Conservation (phyloP, 2,113 vertebrate genomes). For the Phylloscopus trochiloides region DNA sequence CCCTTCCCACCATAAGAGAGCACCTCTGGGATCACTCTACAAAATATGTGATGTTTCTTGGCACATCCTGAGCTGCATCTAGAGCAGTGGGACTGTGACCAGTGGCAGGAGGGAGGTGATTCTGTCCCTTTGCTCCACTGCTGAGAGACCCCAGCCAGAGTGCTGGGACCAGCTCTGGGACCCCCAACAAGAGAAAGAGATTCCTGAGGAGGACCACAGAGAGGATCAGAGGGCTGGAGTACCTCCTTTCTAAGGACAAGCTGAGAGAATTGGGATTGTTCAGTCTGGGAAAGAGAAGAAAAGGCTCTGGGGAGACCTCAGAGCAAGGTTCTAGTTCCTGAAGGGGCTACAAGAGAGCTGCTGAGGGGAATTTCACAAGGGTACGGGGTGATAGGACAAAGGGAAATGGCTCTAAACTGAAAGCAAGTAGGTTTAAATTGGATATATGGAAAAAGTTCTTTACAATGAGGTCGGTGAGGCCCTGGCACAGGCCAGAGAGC, state of each 20-base stretch:
- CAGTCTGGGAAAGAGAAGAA: not conserved
- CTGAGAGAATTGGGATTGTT: not conserved
- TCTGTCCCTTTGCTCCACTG: not conserved
- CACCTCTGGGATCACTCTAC: not conserved
- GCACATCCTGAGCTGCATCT: not conserved
- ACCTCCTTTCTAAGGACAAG: not conserved
- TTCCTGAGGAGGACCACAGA: not conserved
- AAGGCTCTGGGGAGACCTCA: not conserved
- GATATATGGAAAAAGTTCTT: not conserved
- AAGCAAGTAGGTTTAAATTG: not conserved
- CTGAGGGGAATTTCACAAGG: no score
- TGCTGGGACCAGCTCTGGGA: not conserved
- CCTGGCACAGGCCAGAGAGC: not conserved
- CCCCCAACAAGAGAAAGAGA: not conserved
- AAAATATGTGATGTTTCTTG: not conserved
- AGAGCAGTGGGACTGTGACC: no score
- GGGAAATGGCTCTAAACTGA: not conserved
- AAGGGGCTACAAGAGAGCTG: not conserved
- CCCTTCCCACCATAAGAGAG: not conserved
- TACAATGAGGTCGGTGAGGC: no score
- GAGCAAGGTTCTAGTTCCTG: not conserved
- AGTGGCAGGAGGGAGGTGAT: fast-evolving
- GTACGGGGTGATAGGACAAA: not conserved
- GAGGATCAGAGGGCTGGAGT: not conserved
- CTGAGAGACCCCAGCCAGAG: not conserved